phyloP scores from a whole-genome alignment of 2,113 vertebrate species.

The Hemiscyllium ocellatum region DNA sequence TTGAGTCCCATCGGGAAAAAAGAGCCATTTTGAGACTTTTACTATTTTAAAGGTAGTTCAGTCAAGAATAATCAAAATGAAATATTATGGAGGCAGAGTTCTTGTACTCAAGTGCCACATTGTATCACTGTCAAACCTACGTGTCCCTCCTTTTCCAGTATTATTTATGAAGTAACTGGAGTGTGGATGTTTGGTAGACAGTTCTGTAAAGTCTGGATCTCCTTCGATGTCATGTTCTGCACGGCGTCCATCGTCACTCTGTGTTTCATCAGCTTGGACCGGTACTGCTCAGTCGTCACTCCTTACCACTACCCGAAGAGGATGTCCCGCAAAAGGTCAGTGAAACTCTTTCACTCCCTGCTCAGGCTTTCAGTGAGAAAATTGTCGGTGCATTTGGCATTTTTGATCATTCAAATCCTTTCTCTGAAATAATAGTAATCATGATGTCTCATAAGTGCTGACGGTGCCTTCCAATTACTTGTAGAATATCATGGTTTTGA shows the following conservation, averaged over 20 bases:
- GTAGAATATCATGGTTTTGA: background rate
- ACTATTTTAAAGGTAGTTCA: background rate
- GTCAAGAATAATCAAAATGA: background rate
- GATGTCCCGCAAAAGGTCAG: slow-evolving; percentile 60
- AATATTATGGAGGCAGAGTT: background rate
- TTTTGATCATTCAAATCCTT: background rate
- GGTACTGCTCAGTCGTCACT: slow-evolving; percentile 58
- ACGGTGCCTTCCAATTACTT: slow-evolving; percentile 41
- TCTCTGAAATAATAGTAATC: background rate
- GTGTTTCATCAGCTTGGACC: slow-evolving; percentile 61
- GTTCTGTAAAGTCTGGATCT: slow-evolving; percentile 64
- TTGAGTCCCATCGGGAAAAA: background rate
- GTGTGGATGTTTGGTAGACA: slow-evolving; percentile 56
- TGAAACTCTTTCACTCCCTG: background rate
- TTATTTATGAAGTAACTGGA: slow-evolving; percentile 58
- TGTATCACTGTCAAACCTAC: background rate
- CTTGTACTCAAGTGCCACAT: background rate
- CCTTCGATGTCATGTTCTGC: slow-evolving; percentile 62
- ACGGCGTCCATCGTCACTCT: slow-evolving; percentile 56
- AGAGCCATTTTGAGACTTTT: background rate
- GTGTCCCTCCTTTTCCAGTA: slow-evolving; percentile 39
- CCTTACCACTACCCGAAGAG: slow-evolving; percentile 54
- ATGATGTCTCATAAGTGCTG: background rate
- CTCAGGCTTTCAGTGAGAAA: background rate
- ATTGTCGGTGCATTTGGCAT: background rate